Evolutionary conservation across 2,888 invertebrate genomes (phyloP).

Genomic region (Acronicta leporina): DNA sequence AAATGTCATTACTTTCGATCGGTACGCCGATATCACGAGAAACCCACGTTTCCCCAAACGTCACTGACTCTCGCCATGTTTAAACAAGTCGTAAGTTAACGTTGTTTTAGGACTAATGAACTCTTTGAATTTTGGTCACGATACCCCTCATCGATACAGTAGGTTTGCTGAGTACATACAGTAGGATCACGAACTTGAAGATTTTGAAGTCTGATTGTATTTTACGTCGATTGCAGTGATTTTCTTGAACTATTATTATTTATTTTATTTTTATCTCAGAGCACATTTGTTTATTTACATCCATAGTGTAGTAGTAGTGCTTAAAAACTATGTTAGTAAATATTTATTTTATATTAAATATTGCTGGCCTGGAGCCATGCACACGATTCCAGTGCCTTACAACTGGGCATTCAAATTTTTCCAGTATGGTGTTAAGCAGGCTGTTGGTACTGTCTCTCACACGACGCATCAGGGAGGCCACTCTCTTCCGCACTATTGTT

Average conservation of each 20-base stretch:
- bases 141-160: conserved; percentile 59
- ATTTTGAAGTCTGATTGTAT: conserved; percentile 48
- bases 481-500: too few species aligned
- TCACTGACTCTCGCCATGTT: conserved; percentile 69
- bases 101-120: conserved; percentile 84
- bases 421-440: too few species aligned
- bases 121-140: conserved; percentile 73
- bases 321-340: too few species aligned
- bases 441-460: too few species aligned
- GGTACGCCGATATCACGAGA: conserved; percentile 18
- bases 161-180: conserved; percentile 50
- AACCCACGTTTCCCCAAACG: conserved; percentile 50
- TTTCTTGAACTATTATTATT: conserved; percentile 19
- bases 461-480: too few species aligned
- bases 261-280: too few species aligned
- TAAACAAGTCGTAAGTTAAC: conserved; percentile 74
- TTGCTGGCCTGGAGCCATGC: too few species aligned
- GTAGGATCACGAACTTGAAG: conserved; percentile 50
- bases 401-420: too few species aligned
- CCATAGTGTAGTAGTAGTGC: too few species aligned
- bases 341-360: too few species aligned
- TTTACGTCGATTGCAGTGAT: conserved; percentile 35
- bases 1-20: conserved; percentile 51
- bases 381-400: too few species aligned
- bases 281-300: too few species aligned